Evolutionary conservation across 2,888 invertebrate genomes (phyloP), one percentile per base, ranked within the genome.

Genomic region (Eupsilia transversa): DNA sequence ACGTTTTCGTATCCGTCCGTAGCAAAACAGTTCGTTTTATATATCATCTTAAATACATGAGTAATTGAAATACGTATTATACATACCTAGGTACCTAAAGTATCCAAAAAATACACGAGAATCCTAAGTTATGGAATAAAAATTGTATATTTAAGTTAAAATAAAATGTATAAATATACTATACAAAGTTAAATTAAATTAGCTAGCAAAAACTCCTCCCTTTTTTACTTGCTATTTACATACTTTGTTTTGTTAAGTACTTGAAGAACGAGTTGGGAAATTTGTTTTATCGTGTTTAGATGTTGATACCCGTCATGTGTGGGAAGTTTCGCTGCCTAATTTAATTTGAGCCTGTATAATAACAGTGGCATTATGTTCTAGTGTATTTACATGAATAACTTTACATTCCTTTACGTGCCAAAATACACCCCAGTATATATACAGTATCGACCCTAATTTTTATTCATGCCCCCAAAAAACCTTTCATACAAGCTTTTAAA

Each of bases 311-410:
- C n/a, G n/a, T n/a, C n/a, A n/a, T n/a, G n/a, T n/a, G n/a, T n/a
- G n/a, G n/a, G n/a, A n/a, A n/a, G n/a, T n/a, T n/a, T n/a, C n/a
- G n/a, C n/a, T n/a, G n/a, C n/a, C n/a, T n/a, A n/a, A 38, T 38
- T 38, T 38, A 9, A 38, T 38, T 38, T 38, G 38, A 38, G 1
- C 9, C 10, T 38, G 1, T n/a, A n/a, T 30, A 46, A 4, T 63
- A 41, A 49, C 30, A 27, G 12, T 73, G 17, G 12, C 33, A 33
- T 20, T 46, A 1, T 2, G 49, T 41, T n/a, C 20, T 49, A 33
- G 30, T n/a, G n/a, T 52, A 52, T 52, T 67, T 68, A 68, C 78
- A 74, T 23, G 20, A 56, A 23, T 23, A 35, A 20, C 17, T 27
- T 77, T 12, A 77, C 9, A 20, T 35, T 30, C 33, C 12, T 27